Evolutionary conservation across 2,888 invertebrate genomes (phyloP).

Genomic region (Cyclophora albipunctata): DNA sequence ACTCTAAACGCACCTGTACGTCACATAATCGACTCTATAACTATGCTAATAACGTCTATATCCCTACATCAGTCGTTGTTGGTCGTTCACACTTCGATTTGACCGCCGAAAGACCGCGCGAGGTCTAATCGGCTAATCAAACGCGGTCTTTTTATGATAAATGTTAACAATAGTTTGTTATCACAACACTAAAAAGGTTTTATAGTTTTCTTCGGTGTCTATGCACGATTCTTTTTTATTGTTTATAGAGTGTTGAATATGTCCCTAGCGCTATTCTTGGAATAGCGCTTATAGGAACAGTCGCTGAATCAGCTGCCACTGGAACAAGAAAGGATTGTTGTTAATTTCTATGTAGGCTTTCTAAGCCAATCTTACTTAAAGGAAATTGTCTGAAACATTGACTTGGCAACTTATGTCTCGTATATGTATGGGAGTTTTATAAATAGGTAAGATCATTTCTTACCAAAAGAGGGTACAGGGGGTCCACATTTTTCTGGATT

Average conservation of each 20-base stretch:
- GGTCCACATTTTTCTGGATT: no score
- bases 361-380: not conserved
- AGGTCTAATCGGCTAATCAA: no score
- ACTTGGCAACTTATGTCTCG: no score
- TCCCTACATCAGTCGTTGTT: conserved; percentile 27
- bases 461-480: no score
- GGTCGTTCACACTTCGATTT: conserved; percentile 17
- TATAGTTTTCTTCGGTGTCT: conserved; percentile 9
- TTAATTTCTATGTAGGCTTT: not conserved
- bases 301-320: conserved; percentile 75
- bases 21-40: no score
- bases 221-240: conserved; percentile 18
- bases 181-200: conserved; percentile 18
- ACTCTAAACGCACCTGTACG: no score
- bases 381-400: not conserved
- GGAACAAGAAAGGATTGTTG: conserved; percentile 24
- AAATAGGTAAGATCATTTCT: no score
- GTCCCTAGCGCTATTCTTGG: conserved; percentile 69
- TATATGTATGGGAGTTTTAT: no score
- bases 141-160: no score
- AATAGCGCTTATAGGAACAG: conserved; percentile 68
- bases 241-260: conserved; percentile 64
- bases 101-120: no score
- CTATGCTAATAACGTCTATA: no score
- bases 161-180: conserved; percentile 13